A percentile compares a stretch with the other conserved stretches of the same genome.
These are phyloP conservation scores for Drosophila paranaensis DNA, from an alignment of 2,888 invertebrate genomes.

Conservation along the genomic window DNA sequence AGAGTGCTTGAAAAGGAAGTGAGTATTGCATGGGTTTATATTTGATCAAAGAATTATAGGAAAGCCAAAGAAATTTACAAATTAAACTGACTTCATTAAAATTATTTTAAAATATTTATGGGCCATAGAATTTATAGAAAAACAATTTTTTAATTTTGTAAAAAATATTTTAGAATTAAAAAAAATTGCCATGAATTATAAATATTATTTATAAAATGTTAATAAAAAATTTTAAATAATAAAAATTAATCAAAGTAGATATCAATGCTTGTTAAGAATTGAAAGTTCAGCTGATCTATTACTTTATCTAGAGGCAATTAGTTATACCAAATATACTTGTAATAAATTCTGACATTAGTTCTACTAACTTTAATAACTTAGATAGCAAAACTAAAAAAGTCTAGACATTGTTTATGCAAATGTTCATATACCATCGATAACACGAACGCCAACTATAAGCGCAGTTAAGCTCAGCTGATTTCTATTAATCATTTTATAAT, in stretches of 20 bases:
- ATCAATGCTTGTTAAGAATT: no score
- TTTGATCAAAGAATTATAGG: background rate
- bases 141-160: no score
- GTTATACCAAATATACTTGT: no score
- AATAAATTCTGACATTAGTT: no score
- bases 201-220: no score
- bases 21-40: no score
- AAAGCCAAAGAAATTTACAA: background rate
- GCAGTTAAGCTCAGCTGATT: background rate
- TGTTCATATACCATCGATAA: background rate
- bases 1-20: no score
- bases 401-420: background rate
- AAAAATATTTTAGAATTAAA: background rate
- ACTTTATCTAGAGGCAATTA: no score
- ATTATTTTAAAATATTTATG: background rate
- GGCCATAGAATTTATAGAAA: background rate
- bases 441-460: background rate
- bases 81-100: background rate
- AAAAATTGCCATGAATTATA: background rate
- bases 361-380: no score
- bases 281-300: no score
- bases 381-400: background rate
- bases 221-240: no score
- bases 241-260: no score
- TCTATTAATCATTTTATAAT: slow-evolving; percentile 9